Evolutionary conservation across 2,888 invertebrate species (phyloP).

Genomic region (Phortica magna): DNA sequence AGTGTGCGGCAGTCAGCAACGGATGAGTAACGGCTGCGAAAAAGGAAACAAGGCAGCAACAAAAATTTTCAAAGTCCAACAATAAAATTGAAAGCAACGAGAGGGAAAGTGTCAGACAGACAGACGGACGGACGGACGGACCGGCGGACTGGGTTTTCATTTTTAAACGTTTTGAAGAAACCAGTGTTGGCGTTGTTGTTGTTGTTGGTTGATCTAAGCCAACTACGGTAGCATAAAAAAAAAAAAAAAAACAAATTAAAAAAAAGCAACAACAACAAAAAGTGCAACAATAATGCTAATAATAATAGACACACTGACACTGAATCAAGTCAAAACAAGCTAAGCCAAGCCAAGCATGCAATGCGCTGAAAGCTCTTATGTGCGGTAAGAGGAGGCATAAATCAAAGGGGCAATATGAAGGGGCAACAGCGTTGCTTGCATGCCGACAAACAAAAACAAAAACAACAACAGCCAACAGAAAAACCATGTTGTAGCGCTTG

Average conservation of each 20-base stretch:
- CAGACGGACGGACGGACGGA: conserved; percentile 45
- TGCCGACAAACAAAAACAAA: conserved; percentile 19
- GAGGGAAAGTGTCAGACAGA: conserved; percentile 71
- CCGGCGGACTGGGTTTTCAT: conserved; percentile 62
- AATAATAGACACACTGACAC: conserved; percentile 75
- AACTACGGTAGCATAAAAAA: conserved; percentile 28
- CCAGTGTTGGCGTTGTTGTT: conserved; percentile 33
- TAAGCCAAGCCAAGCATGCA: conserved; percentile 40
- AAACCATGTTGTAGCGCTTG: neutral
- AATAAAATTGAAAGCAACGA: conserved; percentile 74
- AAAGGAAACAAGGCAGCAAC: neutral
- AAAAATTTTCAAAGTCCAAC: conserved; percentile 26
- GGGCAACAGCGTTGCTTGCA: conserved; percentile 28
- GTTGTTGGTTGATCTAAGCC: conserved; percentile 29
- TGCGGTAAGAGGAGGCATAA: neutral
- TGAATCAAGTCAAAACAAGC: conserved; percentile 59
- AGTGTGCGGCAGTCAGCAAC: neutral
- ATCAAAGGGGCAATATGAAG: conserved; percentile 23
- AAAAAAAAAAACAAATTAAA: conserved; percentile 26
- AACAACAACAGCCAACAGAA: conserved; percentile 34
- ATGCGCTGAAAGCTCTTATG: conserved; percentile 42
- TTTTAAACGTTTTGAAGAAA: conserved; percentile 40
- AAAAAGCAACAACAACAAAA: conserved; percentile 49
- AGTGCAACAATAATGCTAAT: conserved; percentile 61
- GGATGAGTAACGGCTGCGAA: neutral